Evolutionary conservation across 1,140 invertebrate genomes (phyloP).

Genomic region (Steinernema khuongi): DNA sequence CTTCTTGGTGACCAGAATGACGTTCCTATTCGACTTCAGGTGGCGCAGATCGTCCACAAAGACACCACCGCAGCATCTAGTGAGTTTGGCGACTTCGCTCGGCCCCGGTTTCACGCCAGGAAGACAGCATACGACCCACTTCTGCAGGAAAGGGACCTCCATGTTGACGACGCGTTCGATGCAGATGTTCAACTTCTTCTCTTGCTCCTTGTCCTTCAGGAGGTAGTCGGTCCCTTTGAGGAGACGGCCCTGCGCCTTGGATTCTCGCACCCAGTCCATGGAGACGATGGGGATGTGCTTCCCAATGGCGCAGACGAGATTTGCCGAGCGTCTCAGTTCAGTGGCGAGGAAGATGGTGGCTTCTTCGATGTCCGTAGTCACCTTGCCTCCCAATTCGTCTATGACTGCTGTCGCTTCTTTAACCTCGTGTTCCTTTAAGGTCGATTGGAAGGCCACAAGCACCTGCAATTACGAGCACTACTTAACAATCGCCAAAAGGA

Average conservation of each 20-base stretch:
- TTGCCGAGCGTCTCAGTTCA: background rate
- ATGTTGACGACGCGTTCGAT: background rate
- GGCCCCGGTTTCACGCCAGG: too few relatives aligned
- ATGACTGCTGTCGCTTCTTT: background rate
- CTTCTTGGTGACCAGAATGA: too few relatives aligned
- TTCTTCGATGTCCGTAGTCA: background rate
- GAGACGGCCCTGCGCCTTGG: background rate
- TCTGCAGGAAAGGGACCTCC: background rate
- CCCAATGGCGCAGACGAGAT: background rate
- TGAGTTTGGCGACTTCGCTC: too few relatives aligned
- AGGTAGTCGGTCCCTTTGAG: background rate
- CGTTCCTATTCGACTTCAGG: too few relatives aligned
- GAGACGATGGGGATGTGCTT: background rate
- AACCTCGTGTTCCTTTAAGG: background rate
- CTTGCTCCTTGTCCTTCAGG: background rate
- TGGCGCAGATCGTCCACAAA: too few relatives aligned
- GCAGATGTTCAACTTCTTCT: background rate
- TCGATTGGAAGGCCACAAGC: background rate
- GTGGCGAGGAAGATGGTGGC: background rate
- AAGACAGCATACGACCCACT: background rate
- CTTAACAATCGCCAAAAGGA: background rate
- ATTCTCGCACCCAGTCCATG: background rate
- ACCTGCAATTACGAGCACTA: background rate
- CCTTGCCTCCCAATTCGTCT: background rate
- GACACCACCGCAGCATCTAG: too few relatives aligned